Evolutionary conservation across 2,888 invertebrate species (phyloP).

Genomic region (Ennomos quercinarius): DNA sequence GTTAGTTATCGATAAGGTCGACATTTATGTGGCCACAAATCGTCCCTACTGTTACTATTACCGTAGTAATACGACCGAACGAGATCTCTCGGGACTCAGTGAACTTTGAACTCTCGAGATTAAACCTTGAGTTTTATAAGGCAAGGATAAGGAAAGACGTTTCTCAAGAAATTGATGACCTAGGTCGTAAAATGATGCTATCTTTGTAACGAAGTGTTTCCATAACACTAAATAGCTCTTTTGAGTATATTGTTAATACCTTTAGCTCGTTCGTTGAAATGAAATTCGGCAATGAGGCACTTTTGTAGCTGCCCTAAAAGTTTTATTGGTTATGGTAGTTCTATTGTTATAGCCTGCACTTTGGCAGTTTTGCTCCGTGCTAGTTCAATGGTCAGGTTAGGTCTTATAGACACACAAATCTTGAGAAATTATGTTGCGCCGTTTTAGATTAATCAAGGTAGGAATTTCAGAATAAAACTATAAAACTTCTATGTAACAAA

Average conservation of each 20-base stretch:
- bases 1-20: background rate
- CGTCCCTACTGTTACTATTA: conserved; percentile 3
- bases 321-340: no score
- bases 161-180: conserved; percentile 23
- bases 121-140: conserved; percentile 20
- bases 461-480: no score
- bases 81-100: conserved; percentile 12
- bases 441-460: no score
- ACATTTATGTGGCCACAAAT: background rate
- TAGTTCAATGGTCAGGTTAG: no score
- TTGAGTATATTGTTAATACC: background rate
- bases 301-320: background rate
- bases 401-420: no score
- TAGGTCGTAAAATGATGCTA: conserved; percentile 22
- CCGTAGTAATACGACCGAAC: conserved; percentile 9
- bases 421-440: no score
- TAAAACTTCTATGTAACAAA: no score
- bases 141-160: conserved; percentile 18
- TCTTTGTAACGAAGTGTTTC: conserved; percentile 15
- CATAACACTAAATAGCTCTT: conserved; percentile 11
- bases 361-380: no score
- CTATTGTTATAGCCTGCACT: no score
- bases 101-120: conserved; percentile 27
- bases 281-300: no score
- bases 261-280: no score